Percentiles rank a stretch among this genome's conserved stretches.
Evolutionary conservation across 30 jellyfish, hydroid and myxozoan genomes (phyloP).

Genomic region (Sanderia malayensis): DNA sequence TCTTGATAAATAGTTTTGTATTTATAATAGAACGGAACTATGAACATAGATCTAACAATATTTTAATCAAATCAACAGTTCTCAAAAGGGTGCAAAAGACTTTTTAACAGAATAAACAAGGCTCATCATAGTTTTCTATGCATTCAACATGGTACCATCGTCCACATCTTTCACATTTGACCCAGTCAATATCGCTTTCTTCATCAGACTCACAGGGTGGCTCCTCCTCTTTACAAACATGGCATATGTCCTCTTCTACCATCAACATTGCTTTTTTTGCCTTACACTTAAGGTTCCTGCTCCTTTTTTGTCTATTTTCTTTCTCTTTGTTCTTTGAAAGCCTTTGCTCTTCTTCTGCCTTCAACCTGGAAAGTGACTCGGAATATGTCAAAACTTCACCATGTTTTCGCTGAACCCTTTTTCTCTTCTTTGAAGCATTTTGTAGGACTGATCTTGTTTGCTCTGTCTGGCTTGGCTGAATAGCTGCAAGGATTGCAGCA

Average conservation of each 20-base stretch:
- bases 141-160: not conserved
- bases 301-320: not conserved
- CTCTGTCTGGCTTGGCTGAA: constrained; percentile 20
- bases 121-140: not conserved
- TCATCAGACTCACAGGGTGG: constrained; percentile 31
- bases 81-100: too few relatives aligned
- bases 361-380: constrained; percentile 11
- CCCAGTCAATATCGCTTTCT: constrained; percentile 35
- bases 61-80: too few relatives aligned
- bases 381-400: constrained; percentile 15
- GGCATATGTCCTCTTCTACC: constrained; percentile 15
- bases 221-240: constrained; percentile 31
- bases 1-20: too few relatives aligned
- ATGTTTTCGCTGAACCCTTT: constrained; percentile 14
- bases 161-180: not conserved
- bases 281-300: constrained; percentile 1
- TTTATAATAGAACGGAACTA: too few relatives aligned
- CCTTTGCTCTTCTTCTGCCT: constrained; percentile 10
- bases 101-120: not conserved
- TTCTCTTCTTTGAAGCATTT: constrained; percentile 14
- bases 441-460: constrained; percentile 10
- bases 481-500: constrained; percentile 25
- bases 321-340: not conserved
- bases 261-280: not conserved
- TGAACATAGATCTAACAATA: too few relatives aligned